Base-by-base conservation (phyloP, 2,888 invertebrate genomes). In the Hypsopygia costalis region DNA sequence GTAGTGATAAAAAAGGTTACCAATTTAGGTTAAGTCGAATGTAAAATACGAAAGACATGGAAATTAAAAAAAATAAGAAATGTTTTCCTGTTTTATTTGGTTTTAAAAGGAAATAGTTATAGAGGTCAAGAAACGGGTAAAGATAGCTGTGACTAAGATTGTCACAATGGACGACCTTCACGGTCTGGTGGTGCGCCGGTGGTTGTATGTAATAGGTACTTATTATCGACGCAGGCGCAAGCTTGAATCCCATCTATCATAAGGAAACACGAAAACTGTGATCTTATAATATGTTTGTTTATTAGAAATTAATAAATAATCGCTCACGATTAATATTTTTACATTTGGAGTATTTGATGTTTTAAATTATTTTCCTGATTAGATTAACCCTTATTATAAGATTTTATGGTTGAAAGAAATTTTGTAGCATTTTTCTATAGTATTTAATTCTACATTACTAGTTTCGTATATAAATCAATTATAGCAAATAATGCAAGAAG, bases 1-100 rank as follows among this genome's bases (percentile, higher is more conserved):
- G 68, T 76, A 81, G 86, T 87, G 86, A 87, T 86, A 76, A 71
- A 78, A 80, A 73, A 78, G 64, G 86, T 85, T 87, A 86, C 86
- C 87, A 85, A 75, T 77, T 58, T 79, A 79, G 81, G 66, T 70
- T 83, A 85, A 82, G 85, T 70, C 55, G 75, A 81, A 70, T 79
- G 77, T 83, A 82, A 81, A 74, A 78, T 62, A 63, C 55, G 57
- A 64, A 61, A 77, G 62, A 69, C 69, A 76, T 64, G 71, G 75
- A 70, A 78, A 71, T 65, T 68, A 73, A 70, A 65, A 65, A 64
- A 59, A 55, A 49, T 46, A 32, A 25, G 27, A 52, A 58, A 62
- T 60, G 57, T 49, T 42, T 45, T 45, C 47, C 49, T 58, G 63
- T 72, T 71, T 77, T 49, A 65, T 64, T 69, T 54, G 58, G 49